phyloP scores from a whole-genome alignment of 2,797 vertebrate species.

The Leptoclinus maculatus region DNA sequence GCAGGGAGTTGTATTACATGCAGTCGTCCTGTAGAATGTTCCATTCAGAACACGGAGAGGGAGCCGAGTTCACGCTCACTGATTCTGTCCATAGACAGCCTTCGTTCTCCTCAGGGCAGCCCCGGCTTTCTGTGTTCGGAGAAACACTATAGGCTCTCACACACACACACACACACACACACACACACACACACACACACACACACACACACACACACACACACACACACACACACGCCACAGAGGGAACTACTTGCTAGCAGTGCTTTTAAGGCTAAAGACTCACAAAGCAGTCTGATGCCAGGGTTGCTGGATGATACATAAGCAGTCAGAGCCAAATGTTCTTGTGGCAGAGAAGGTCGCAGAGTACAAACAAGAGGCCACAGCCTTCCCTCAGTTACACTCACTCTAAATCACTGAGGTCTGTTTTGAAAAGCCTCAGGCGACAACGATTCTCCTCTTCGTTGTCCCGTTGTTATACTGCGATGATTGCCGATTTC shows the following conservation, averaged over 20 bases:
- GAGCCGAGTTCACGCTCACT: constrained; percentile 50
- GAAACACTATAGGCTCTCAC: constrained; percentile 27
- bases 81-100: constrained; percentile 40
- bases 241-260: neutral
- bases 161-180: neutral
- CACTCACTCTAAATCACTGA: neutral
- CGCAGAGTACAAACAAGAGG: constrained; percentile 13
- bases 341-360: constrained; percentile 27
- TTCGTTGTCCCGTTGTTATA: neutral
- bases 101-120: constrained; percentile 47
- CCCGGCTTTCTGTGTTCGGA: constrained; percentile 22
- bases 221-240: neutral
- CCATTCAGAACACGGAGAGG: constrained; percentile 60
- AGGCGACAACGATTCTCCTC: neutral
- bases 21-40: constrained; percentile 58
- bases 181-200: neutral
- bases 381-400: neutral
- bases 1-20: constrained; percentile 73
- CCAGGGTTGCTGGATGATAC: neutral
- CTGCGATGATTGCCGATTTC: constrained; percentile 12
- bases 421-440: constrained; percentile 15
- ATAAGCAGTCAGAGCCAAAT: constrained; percentile 21
- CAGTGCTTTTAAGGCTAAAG: constrained; percentile 13
- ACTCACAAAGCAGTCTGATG: neutral
- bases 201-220: neutral